A percentile compares a stretch with the other conserved stretches of the same genome.
Evolutionary conservation across 2,113 vertebrate genomes (phyloP).

Genomic region (Hippocampus guttulatus): DNA sequence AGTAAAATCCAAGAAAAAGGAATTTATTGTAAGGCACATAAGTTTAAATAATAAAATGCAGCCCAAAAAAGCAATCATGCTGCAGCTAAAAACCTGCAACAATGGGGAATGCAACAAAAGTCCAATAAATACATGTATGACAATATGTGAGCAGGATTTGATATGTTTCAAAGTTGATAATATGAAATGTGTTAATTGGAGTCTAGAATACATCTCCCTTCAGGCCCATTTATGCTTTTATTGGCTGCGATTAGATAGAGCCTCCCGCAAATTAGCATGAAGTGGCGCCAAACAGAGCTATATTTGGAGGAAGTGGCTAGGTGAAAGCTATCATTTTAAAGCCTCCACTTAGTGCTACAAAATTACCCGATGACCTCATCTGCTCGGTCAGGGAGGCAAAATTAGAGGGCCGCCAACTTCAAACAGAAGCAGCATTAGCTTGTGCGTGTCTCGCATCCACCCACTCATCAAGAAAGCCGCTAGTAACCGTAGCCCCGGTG

Average conservation of each 20-base stretch:
- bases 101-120: conserved; percentile 47
- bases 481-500: conserved; percentile 92
- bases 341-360: conserved; percentile 54
- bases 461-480: conserved; percentile 23
- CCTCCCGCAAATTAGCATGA: background rate
- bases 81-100: conserved; percentile 29
- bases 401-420: conserved; percentile 1
- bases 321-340: conserved; percentile 27
- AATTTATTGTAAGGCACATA: conserved; percentile 39
- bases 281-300: conserved; percentile 11
- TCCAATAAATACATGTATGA: conserved; percentile 74
- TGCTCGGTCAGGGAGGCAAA: conserved; percentile 11
- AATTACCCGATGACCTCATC: conserved; percentile 29
- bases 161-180: conserved; percentile 11
- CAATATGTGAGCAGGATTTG: conserved; percentile 52
- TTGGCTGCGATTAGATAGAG: conserved; percentile 9
- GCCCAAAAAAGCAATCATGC: conserved; percentile 25
- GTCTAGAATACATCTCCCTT: background rate
- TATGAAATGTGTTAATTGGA: background rate
- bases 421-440: conserved; percentile 18
- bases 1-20: background rate
- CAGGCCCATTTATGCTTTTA: conserved; percentile 3
- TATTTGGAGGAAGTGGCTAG: conserved; percentile 10
- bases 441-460: conserved; percentile 11
- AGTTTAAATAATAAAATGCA: conserved; percentile 71